Conservation (phyloP, 2,797 vertebrate genomes). For the Catamblyrhynchus diadema region DNA sequence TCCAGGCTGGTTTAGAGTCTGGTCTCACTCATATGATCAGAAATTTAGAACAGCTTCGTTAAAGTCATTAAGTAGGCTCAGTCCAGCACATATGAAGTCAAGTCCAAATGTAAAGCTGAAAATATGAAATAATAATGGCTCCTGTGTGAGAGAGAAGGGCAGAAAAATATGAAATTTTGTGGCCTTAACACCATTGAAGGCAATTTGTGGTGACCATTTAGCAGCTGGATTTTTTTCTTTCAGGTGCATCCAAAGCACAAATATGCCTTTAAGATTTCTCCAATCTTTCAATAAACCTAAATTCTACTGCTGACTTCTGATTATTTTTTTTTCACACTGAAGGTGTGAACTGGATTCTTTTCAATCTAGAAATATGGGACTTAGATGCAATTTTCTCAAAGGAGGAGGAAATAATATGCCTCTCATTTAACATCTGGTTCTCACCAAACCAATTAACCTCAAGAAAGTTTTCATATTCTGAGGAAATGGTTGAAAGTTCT, state of each 20-base stretch:
- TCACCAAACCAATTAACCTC: neutral
- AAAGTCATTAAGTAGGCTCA: neutral
- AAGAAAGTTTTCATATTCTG: neutral
- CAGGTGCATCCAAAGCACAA: neutral
- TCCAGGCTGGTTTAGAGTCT: neutral
- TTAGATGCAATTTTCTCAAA: neutral
- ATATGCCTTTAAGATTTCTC: neutral
- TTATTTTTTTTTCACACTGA: neutral
- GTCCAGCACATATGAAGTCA: neutral
- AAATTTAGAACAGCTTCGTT: neutral
- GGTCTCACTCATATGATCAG: fast-evolving
- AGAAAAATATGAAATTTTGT: neutral
- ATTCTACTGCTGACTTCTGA: neutral
- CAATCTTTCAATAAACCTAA: neutral
- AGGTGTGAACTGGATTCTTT: neutral
- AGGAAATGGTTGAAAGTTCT: neutral
- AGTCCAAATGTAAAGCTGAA: neutral
- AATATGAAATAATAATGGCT: neutral
- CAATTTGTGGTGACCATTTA: neutral
- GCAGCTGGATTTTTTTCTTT: neutral
- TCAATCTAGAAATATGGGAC: neutral
- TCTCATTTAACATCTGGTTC: neutral
- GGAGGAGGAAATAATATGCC: neutral
- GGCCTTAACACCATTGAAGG: neutral
- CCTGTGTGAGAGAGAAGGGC: neutral